Evolutionary conservation across 2,797 vertebrate genomes (phyloP), one percentile per base, ranked within the genome.

Genomic region (Glossophaga mutica): DNA sequence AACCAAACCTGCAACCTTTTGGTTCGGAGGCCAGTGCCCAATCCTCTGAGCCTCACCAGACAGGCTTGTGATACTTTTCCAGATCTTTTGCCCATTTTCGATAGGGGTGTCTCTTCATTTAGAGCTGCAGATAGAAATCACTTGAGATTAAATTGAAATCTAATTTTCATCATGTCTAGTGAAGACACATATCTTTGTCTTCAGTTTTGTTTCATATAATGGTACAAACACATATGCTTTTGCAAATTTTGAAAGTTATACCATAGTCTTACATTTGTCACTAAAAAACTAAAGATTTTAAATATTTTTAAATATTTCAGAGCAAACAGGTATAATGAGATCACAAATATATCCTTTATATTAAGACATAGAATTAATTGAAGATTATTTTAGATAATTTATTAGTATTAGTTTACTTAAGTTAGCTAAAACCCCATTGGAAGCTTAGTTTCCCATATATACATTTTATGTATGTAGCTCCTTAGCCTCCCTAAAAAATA

Each of bases 121-220:
- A 79, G 32, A 91, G 32, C 52, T 86, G 9, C 1, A 87, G 5
- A 16, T 82, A 9, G 52, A 94, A 93, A 74, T 82, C 34, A 50
- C 39, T 87, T 82, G 12, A 73, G 46, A 87, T 44, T 95, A 39
- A 68, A 96, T 14, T 68, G 29, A 94, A 92, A 74, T 90, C 29
- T 39, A 57, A 68, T 86, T 65, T 92, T 70, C 26, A 92, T 90
- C 15, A 9, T 42, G 26, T n/a, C 37, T 81, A 57, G 8, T 48
- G 26, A 84, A 48, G 48, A 71, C 39, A 95, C 26, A 32, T 71
- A 46, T 10, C 24, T 65, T 32, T 39, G 37, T 73, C 48, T 73
- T 93, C 57, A 87, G 24, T 79, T 90, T 68, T 91, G 15, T 82
- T 81, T 57, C 16, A 48, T 77, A 15, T 65, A 82, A 81, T 76